phyloP scores from a whole-genome alignment of 2,888 invertebrate species.

The Pseudoips prasinana region DNA sequence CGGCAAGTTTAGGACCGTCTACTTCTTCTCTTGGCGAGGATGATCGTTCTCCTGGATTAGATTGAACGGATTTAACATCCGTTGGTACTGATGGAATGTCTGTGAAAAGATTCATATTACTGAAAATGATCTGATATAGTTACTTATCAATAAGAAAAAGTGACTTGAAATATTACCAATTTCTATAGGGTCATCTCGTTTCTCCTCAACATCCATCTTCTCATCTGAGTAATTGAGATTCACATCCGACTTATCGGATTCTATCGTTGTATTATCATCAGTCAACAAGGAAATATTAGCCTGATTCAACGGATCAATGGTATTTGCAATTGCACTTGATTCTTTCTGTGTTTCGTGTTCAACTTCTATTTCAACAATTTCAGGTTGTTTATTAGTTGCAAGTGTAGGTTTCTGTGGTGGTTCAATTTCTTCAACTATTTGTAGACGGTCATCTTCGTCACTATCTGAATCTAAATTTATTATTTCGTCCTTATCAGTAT shows the following conservation, averaged over 20 bases:
- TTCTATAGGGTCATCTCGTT: conserved; percentile 14
- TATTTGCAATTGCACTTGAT: conserved; percentile 13
- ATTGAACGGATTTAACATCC: too few relatives aligned
- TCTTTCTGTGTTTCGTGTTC: conserved; percentile 9
- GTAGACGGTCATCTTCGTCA: neutral
- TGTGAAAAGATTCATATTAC: too few relatives aligned
- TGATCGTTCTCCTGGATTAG: neutral
- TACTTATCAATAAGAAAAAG: too few relatives aligned
- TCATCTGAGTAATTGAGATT: conserved; percentile 59
- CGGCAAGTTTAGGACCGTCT: conserved; percentile 9
- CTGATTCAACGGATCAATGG: conserved; percentile 49
- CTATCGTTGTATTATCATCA: conserved; percentile 59
- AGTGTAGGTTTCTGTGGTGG: neutral
- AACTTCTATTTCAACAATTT: conserved; percentile 10
- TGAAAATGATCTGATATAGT: too few relatives aligned
- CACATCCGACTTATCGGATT: conserved; percentile 50
- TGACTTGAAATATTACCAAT: conserved; percentile 14
- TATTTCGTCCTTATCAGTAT: too few relatives aligned
- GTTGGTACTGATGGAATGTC: too few relatives aligned
- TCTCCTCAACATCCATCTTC: conserved; percentile 28
- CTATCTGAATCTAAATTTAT: neutral
- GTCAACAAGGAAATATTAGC: conserved; percentile 61
- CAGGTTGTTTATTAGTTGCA: too few relatives aligned
- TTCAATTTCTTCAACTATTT: conserved; percentile 2
- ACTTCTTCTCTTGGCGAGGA: conserved; percentile 4